These are phyloP conservation scores for Urocyon cinereoargenteus DNA, from an alignment of 2,797 vertebrate species.

Conservation along the genomic window DNA sequence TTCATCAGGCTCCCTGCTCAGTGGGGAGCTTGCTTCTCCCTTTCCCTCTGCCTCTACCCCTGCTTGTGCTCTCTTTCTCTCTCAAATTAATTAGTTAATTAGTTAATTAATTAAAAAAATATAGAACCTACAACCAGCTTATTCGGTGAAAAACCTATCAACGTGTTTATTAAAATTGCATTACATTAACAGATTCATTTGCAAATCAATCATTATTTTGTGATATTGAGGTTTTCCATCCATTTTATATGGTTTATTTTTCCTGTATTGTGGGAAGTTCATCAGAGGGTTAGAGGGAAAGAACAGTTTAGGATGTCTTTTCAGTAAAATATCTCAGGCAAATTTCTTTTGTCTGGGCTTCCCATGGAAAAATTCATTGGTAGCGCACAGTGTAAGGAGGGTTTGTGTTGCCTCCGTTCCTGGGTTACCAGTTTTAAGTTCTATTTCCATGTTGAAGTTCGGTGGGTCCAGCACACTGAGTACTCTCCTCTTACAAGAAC, in stretches of 20 bases:
- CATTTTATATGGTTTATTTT: not conserved
- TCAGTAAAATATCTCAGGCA: not conserved
- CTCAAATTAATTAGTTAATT: not conserved
- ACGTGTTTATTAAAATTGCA: not conserved
- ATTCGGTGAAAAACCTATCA: not conserved
- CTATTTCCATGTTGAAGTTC: not conserved
- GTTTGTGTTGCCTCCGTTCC: not conserved
- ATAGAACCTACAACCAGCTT: conserved; percentile 11
- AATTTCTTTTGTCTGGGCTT: conserved; percentile 6
- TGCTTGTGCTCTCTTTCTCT: not conserved
- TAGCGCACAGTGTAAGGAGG: not conserved
- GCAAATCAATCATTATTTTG: conserved; percentile 5
- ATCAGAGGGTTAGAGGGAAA: not conserved
- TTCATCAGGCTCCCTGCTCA: not conserved
- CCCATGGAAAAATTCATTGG: not conserved
- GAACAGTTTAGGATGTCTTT: not conserved
- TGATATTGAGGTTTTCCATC: not conserved
- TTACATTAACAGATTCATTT: not conserved
- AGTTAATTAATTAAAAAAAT: not conserved
- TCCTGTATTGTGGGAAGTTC: not conserved
- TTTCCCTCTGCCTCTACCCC: not conserved
- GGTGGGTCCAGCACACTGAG: not conserved
- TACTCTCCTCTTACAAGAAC: not conserved
- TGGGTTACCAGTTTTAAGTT: not conserved
- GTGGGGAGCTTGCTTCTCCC: not conserved